Base-by-base conservation (phyloP, 2,888 invertebrate species). In the Tribolium freemani region DNA sequence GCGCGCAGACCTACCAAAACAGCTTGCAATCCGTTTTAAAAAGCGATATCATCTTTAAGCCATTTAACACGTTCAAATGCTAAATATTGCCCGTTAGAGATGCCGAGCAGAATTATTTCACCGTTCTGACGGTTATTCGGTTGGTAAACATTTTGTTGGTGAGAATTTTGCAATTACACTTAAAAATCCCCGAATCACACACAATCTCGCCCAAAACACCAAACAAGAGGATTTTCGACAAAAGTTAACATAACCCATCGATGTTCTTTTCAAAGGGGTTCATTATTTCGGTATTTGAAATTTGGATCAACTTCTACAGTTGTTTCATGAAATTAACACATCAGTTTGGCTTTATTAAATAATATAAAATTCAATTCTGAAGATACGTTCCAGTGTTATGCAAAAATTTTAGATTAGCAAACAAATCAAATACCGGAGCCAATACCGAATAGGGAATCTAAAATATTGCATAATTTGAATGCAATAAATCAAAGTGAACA, bases 31-130 rank as follows among this genome's bases (percentile, higher is more conserved):
- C 77, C 75, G 81, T 81, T 82, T 82, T 82, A 78, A 82, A 83
- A 81, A 78, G 81, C 80, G 79, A 82, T 83, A 83, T 83, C 82
- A 79, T 83, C 83, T 83, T 83, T 83, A 83, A 83, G 79, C 81
- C 79, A 79, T 82, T 81, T 78, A 79, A 81, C 79, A 79, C 79
- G 77, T 79, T 77, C 75, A 72, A 74, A 75, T 69, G 51, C 63
- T 69, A 68, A 60, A 63, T 73, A 72, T 70, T 70, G 72, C 68
- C 71, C 71, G 66, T 54, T 67, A 67, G 67, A 46, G 57, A 67
- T 56, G 54, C 57, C 58, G 68, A 63, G 20, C 50, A 57, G 68
- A 68, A 68, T 68, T 68, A 68, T 57, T 68, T 68, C 58, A 50
- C 67, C 44, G 67, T 46, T 56, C 58, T 58, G 58, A 54, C 67